Percentiles rank a stretch among this genome's conserved stretches.
These are phyloP conservation scores for Siphlonurus alternatus DNA, from an alignment of 2,888 invertebrate species.

Conservation along the genomic window DNA sequence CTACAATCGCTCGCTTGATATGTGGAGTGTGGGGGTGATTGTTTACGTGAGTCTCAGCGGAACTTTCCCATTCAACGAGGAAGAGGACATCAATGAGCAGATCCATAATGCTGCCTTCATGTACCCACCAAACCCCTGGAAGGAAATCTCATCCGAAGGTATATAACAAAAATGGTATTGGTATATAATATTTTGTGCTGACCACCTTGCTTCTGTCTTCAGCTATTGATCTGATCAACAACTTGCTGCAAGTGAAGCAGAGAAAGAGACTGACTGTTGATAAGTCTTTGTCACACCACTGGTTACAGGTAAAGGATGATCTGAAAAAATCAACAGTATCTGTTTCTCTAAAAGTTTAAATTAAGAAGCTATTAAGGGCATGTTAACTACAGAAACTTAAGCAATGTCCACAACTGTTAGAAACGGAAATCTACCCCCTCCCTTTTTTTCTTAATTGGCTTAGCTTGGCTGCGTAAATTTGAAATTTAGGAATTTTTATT, in stretches of 20 bases:
- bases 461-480: too few relatives aligned
- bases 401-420: too few relatives aligned
- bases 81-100: constrained; percentile 98
- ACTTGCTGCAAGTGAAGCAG: constrained; percentile 91
- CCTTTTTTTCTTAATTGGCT: too few relatives aligned
- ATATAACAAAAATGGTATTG: constrained; percentile 18
- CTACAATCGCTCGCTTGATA: constrained; percentile 95
- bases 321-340: too few relatives aligned
- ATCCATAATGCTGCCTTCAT: constrained; percentile 99
- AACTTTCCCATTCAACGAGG: constrained; percentile 99
- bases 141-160: constrained; percentile 86
- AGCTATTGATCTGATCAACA: constrained; percentile 97
- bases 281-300: constrained; percentile 85
- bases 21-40: constrained; percentile 99
- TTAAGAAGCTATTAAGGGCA: too few relatives aligned
- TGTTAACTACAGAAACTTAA: too few relatives aligned
- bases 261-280: constrained; percentile 90
- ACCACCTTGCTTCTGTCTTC: too few relatives aligned
- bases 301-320: constrained; percentile 94
- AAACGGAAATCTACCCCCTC: too few relatives aligned
- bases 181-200: not conserved
- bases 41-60: constrained; percentile 97
- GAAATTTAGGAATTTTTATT: too few relatives aligned
- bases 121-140: constrained; percentile 98
- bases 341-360: too few relatives aligned